These are phyloP conservation scores for Apostichopus californicus DNA, from an alignment of 35 echinoderm and acorn worm genomes.

Conservation along the genomic window DNA sequence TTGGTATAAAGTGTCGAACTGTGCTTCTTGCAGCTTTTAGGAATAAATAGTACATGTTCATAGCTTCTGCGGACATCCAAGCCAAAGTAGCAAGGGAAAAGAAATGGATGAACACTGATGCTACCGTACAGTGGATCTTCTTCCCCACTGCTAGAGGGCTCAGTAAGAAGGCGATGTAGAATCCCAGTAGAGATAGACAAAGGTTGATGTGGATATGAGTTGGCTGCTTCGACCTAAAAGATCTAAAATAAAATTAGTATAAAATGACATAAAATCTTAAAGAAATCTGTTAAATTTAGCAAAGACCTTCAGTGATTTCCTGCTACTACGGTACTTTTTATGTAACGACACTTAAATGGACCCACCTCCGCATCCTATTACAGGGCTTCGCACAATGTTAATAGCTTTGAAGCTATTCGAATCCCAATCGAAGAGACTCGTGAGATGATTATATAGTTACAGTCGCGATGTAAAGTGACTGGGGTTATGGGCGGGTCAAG, in stretches of 20 bases:
- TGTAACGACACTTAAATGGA: neutral
- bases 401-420: neutral
- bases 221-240: constrained; percentile 13
- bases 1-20: neutral
- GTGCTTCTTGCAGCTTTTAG: neutral
- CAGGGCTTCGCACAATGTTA: constrained; percentile 7
- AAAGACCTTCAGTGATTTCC: neutral
- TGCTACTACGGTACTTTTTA: neutral
- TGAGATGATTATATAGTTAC: too few species aligned
- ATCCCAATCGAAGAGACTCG: too few species aligned
- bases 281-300: neutral
- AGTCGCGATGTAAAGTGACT: too few species aligned
- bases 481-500: too few species aligned
- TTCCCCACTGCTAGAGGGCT: neutral
- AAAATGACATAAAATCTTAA: neutral
- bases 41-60: constrained; percentile 38
- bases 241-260: neutral
- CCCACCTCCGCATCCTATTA: neutral
- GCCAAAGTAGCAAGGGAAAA: constrained; percentile 10
- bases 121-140: neutral
- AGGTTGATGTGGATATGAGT: constrained; percentile 41
- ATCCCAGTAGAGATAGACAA: constrained; percentile 37
- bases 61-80: constrained; percentile 42
- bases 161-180: constrained; percentile 46
- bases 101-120: constrained; percentile 5